Evolutionary conservation across 2,113 vertebrate species (phyloP).

Genomic region (Malaclemys terrapin): DNA sequence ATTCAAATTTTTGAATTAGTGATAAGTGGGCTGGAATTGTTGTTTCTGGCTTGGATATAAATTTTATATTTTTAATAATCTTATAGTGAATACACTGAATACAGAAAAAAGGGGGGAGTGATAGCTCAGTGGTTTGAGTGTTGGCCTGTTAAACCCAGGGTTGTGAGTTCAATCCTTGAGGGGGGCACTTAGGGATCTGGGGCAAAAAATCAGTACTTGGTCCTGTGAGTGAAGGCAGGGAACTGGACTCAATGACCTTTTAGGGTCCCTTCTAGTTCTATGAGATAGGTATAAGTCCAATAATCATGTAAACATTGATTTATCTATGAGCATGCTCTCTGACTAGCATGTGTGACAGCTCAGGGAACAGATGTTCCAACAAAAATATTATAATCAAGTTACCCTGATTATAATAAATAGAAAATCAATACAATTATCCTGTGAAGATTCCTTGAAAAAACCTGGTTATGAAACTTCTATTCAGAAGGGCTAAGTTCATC

Average conservation of each 20-base stretch:
- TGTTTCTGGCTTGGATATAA: neutral
- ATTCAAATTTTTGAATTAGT: neutral
- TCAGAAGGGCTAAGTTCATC: neutral
- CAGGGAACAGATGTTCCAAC: neutral
- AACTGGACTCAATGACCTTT: too few relatives aligned
- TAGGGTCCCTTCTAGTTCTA: too few relatives aligned
- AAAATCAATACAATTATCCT: neutral
- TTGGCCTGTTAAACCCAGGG: too few relatives aligned
- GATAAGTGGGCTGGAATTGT: neutral
- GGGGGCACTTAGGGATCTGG: too few relatives aligned
- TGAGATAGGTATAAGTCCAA: neutral
- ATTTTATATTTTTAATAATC: neutral
- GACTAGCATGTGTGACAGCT: neutral
- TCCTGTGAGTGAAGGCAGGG: too few relatives aligned
- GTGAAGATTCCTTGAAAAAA: neutral
- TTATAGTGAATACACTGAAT: neutral
- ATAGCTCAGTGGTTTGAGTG: too few relatives aligned
- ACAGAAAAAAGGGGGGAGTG: neutral
- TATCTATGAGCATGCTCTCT: neutral
- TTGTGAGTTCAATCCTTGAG: too few relatives aligned
- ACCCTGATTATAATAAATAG: neutral
- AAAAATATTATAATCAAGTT: neutral
- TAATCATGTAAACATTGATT: neutral
- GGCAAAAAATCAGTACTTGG: too few relatives aligned
- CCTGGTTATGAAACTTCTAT: neutral